phyloP scores from a whole-genome alignment of 2,113 vertebrate genomes.

The Epinephelus moara region DNA sequence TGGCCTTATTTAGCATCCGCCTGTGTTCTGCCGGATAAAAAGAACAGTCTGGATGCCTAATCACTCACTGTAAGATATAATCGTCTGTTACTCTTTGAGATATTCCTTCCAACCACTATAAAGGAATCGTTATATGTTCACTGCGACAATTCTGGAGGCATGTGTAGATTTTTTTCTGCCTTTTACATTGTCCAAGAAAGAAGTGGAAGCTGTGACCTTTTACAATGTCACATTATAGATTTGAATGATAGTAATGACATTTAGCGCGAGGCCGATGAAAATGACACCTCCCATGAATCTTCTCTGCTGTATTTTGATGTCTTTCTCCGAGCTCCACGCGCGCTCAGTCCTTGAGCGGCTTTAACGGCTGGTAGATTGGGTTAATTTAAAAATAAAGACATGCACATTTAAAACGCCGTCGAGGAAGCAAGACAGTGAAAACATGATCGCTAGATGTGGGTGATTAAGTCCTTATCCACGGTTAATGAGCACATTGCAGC shows the following conservation, averaged over 20 bases:
- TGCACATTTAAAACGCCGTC: constrained; percentile 32
- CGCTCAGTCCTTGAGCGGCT: neutral
- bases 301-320: neutral
- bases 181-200: constrained; percentile 25
- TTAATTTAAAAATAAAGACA: constrained; percentile 52
- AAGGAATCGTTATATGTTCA: constrained; percentile 1
- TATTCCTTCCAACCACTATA: constrained; percentile 16
- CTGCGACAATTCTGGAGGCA: neutral
- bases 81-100: constrained; percentile 29
- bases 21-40: neutral
- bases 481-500: constrained; percentile 66
- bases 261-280: constrained; percentile 34
- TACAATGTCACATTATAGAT: constrained; percentile 48
- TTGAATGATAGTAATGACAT: constrained; percentile 71
- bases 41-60: constrained; percentile 7
- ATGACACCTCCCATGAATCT: constrained; percentile 51
- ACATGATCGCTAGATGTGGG: constrained; percentile 59
- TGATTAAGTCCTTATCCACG: constrained; percentile 64
- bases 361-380: constrained; percentile 28
- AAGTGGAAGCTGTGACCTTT: constrained; percentile 61
- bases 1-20: constrained; percentile 26
- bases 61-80: constrained; percentile 49
- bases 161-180: neutral
- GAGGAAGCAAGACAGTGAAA: constrained; percentile 45
- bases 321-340: neutral